Percentiles rank a stretch among this genome's conserved stretches.
Evolutionary conservation across 2,888 invertebrate species (phyloP).

Genomic region (Machimus rusticus): DNA sequence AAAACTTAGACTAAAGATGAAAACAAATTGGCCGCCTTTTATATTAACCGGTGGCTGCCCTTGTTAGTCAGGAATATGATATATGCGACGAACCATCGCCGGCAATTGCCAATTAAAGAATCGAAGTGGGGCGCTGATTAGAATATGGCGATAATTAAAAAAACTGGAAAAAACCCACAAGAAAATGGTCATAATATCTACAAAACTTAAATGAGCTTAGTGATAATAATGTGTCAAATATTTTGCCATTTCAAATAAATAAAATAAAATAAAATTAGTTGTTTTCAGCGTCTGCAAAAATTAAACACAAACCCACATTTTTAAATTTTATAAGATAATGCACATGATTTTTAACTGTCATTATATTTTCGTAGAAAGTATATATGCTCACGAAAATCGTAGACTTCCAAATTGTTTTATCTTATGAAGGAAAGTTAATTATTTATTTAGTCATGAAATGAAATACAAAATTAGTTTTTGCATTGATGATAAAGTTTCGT

Average conservation of each 20-base stretch:
- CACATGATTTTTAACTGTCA: too few species aligned
- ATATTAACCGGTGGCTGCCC: background rate
- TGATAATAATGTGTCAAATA: background rate
- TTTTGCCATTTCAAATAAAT: background rate
- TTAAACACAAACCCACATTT: background rate
- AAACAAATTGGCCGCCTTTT: background rate
- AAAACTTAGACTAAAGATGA: background rate
- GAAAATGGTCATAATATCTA: background rate
- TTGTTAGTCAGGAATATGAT: background rate
- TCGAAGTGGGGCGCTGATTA: background rate
- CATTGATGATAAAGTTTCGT: too few species aligned
- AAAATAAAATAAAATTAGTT: too few species aligned
- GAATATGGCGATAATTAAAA: background rate
- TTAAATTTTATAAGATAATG: too few species aligned
- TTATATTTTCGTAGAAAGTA: too few species aligned
- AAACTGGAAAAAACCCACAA: background rate
- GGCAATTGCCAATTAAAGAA: background rate
- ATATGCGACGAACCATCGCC: background rate
- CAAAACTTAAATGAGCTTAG: background rate
- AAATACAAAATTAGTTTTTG: too few species aligned
- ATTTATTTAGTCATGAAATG: too few species aligned
- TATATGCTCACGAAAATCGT: too few species aligned
- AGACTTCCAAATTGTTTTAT: too few species aligned
- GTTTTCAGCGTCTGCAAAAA: too few species aligned
- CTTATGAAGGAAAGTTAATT: too few species aligned